Percentiles rank a stretch among this genome's conserved stretches.
These are phyloP conservation scores for Marasmarcha lunaedactyla DNA, from an alignment of 2,888 invertebrate species.

Conservation along the genomic window DNA sequence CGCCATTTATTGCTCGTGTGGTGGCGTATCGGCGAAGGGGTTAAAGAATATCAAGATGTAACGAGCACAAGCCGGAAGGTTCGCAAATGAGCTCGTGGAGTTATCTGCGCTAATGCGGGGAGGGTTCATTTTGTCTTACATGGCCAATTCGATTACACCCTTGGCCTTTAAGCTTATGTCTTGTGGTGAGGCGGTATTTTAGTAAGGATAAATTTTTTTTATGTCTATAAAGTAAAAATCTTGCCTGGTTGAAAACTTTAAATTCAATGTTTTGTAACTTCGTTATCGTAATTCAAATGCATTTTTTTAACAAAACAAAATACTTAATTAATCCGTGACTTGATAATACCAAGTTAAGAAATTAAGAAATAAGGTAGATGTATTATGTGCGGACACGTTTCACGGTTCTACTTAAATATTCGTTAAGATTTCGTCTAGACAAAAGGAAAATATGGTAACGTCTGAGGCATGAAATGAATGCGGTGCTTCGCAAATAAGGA, in stretches of 20 bases:
- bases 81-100: slow-evolving; percentile 69
- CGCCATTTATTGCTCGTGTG: slow-evolving; percentile 71
- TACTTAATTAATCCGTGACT: too few relatives aligned
- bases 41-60: slow-evolving; percentile 70
- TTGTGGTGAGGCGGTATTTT: slow-evolving; percentile 22
- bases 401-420: slow-evolving; percentile 48
- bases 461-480: slow-evolving; percentile 53
- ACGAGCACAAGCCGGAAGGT: slow-evolving; percentile 66
- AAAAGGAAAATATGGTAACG: slow-evolving; percentile 63
- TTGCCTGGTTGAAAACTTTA: too few relatives aligned
- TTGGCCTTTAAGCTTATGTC: slow-evolving; percentile 40
- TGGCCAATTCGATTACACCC: slow-evolving; percentile 65
- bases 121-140: slow-evolving; percentile 69
- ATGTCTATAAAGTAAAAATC: too few relatives aligned
- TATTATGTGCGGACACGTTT: slow-evolving; percentile 2
- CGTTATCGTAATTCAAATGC: too few relatives aligned
- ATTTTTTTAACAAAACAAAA: too few relatives aligned
- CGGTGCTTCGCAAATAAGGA: slow-evolving; percentile 52
- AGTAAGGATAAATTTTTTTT: too few relatives aligned
- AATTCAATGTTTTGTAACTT: too few relatives aligned
- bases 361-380: too few relatives aligned
- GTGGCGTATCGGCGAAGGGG: slow-evolving; percentile 64
- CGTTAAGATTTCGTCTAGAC: slow-evolving; percentile 69
- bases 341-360: too few relatives aligned
- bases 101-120: slow-evolving; percentile 68